A percentile compares a stretch with the other conserved stretches of the same genome.
Conservation (phyloP, 2,888 invertebrate species). For the Cecidostiba fungosa region DNA sequence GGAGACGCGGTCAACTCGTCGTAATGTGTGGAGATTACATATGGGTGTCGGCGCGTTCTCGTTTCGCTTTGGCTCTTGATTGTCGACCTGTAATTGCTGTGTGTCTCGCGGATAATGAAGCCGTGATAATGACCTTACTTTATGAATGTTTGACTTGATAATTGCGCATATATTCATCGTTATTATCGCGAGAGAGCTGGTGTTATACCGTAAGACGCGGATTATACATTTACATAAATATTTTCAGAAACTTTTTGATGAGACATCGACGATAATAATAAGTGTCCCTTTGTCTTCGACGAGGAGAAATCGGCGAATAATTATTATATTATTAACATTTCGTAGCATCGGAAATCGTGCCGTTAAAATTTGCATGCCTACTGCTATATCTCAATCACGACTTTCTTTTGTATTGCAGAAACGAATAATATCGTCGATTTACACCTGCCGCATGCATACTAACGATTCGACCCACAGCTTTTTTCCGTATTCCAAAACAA, state of each 20-base stretch:
- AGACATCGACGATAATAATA: not conserved
- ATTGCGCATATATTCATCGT: not conserved
- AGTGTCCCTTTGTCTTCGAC: not conserved
- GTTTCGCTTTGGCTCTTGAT: not conserved
- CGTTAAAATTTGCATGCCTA: not conserved
- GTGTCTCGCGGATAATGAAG: slow-evolving; percentile 1
- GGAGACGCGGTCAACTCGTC: not conserved
- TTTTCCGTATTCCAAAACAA: not conserved
- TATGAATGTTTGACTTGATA: slow-evolving; percentile 16
- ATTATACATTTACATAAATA: too few species aligned
- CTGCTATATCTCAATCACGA: not conserved
- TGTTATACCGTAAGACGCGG: not conserved
- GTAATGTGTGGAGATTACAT: slow-evolving; percentile 11
- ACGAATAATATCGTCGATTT: not conserved
- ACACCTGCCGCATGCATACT: not conserved
- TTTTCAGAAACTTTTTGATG: not conserved
- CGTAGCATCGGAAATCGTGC: not conserved
- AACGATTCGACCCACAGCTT: not conserved
- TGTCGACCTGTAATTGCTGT: not conserved
- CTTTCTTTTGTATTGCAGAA: not conserved
- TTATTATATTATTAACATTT: not conserved
- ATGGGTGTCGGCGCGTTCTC: not conserved
- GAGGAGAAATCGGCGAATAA: not conserved
- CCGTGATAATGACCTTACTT: slow-evolving; percentile 4
- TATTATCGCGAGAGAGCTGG: not conserved